phyloP scores from a whole-genome alignment of 64 coral and sea anemone species.

The Pocillopora damicornis region DNA sequence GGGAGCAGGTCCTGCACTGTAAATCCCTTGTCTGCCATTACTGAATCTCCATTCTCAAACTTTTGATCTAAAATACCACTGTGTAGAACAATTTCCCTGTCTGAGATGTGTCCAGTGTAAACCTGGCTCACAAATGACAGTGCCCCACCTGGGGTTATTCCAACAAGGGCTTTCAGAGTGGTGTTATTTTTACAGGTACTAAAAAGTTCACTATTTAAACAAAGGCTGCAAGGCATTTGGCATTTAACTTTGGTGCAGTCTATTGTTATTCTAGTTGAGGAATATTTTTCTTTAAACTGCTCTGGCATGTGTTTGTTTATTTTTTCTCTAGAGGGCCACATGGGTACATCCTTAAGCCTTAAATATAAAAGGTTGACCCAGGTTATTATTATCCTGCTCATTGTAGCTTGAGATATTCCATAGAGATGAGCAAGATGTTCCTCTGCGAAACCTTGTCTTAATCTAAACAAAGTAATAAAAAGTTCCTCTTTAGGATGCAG shows the following conservation, averaged over 20 bases:
- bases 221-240: not conserved
- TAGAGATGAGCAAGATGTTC: slow-evolving; percentile 29
- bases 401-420: slow-evolving; percentile 35
- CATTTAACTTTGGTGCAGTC: not conserved
- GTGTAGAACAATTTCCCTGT: too few relatives aligned
- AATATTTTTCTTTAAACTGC: slow-evolving; percentile 39
- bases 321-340: slow-evolving; percentile 45
- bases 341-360: slow-evolving; percentile 30
- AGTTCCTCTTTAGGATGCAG: slow-evolving; percentile 35
- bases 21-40: slow-evolving; percentile 19
- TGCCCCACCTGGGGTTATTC: not conserved
- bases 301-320: slow-evolving; percentile 42
- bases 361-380: slow-evolving; percentile 53
- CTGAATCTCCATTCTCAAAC: not conserved
- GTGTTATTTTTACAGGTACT: not conserved
- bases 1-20: slow-evolving; percentile 11
- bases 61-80: not conserved
- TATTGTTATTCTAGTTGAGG: not conserved
- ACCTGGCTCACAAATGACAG: not conserved
- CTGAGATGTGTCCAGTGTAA: not conserved
- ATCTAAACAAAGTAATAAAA: slow-evolving; percentile 25
- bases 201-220: not conserved
- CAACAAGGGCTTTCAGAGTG: not conserved
- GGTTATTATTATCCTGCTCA: slow-evolving; percentile 51
- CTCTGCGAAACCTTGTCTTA: slow-evolving; percentile 43